Conservation (phyloP, 1,140 invertebrate genomes). For the Lepidurus couesii region DNA sequence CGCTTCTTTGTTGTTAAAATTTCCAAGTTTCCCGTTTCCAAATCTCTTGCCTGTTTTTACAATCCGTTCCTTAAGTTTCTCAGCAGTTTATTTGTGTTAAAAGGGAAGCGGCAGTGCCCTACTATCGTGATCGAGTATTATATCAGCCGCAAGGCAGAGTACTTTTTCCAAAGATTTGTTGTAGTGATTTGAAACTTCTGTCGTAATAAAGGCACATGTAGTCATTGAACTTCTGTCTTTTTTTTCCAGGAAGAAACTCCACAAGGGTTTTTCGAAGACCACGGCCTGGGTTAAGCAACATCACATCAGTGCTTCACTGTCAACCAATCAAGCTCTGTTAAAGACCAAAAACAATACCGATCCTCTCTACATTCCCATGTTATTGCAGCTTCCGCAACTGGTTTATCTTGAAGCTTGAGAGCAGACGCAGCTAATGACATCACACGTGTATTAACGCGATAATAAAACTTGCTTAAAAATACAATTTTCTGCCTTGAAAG, state of each 20-base stretch:
- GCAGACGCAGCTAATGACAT: not conserved
- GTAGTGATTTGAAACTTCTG: not conserved
- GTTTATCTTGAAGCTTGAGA: not conserved
- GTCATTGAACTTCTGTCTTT: conserved; percentile 41
- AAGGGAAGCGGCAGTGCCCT: not conserved
- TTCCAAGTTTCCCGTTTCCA: not conserved
- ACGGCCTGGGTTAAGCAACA: conserved; percentile 77
- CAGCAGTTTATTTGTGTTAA: not conserved
- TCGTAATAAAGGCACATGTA: conserved; percentile 19
- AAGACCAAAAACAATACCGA: not conserved
- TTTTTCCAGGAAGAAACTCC: conserved; percentile 94
- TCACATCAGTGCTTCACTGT: not conserved
- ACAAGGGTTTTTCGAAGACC: conserved; percentile 97
- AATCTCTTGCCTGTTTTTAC: not conserved
- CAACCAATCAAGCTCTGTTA: not conserved
- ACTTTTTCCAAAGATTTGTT: conserved; percentile 29
- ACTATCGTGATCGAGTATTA: conserved; percentile 6
- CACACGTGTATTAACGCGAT: not conserved
- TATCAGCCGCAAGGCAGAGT: not conserved
- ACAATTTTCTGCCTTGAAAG: not conserved
- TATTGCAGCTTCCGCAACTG: not conserved
- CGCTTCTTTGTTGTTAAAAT: conserved; percentile 23
- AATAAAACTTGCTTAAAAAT: not conserved
- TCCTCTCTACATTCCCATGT: conserved; percentile 4
- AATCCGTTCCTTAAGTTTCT: not conserved